Conservation (phyloP, 2,888 invertebrate species). For the Urechis unicinctus region DNA sequence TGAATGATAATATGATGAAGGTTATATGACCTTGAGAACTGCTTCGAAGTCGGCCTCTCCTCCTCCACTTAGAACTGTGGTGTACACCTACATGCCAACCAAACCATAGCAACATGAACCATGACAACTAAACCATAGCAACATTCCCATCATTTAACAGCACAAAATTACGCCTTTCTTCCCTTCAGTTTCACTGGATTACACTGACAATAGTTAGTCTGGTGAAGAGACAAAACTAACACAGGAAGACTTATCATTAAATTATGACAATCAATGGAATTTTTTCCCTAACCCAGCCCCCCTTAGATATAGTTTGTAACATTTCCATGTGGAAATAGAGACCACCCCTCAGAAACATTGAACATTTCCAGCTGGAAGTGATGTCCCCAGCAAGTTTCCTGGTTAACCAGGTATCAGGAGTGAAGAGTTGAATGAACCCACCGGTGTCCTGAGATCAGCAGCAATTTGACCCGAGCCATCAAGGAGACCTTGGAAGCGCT, state of each 20-base stretch:
- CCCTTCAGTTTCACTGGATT: no score
- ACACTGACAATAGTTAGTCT: no score
- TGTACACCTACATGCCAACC: conserved; percentile 66
- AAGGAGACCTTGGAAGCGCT: conserved; percentile 62
- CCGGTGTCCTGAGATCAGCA: conserved; percentile 81
- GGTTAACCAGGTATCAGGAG: neutral
- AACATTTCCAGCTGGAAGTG: no score
- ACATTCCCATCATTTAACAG: no score
- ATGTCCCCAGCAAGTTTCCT: no score
- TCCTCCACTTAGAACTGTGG: conserved; percentile 70
- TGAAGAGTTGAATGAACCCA: no score
- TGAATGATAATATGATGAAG: conserved; percentile 17
- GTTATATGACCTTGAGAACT: conserved; percentile 70
- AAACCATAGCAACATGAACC: no score
- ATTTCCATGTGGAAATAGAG: neutral
- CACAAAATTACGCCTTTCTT: no score
- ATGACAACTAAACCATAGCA: no score
- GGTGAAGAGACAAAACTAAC: no score
- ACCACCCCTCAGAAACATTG: neutral
- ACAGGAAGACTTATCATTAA: no score
- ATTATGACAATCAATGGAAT: no score
- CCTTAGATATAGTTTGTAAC: neutral
- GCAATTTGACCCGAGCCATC: conserved; percentile 56
- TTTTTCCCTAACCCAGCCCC: neutral
- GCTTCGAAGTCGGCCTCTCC: conserved; percentile 67